phyloP scores from a whole-genome alignment of 2,797 vertebrate genomes.

The Chiloscyllium punctatum region DNA sequence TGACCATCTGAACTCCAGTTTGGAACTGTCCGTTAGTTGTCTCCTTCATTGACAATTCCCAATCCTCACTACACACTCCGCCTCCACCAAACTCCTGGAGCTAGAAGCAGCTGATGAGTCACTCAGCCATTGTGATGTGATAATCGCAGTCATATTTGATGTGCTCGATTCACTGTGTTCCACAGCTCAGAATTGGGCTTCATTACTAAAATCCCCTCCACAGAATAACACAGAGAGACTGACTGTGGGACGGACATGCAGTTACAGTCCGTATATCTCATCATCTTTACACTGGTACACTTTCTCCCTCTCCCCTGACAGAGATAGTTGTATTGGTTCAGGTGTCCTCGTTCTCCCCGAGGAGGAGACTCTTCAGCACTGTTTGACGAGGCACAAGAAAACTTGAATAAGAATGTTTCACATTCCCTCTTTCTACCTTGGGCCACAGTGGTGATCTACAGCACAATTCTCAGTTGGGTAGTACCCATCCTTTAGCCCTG shows the following conservation, averaged over 20 bases:
- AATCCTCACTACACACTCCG: too few relatives aligned
- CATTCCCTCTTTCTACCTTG: not conserved
- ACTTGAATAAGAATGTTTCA: not conserved
- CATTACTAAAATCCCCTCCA: not conserved
- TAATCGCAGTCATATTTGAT: not conserved
- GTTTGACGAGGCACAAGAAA: not conserved
- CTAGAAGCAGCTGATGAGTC: not conserved
- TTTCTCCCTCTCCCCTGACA: too few relatives aligned
- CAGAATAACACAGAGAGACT: not conserved
- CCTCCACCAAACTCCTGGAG: not conserved
- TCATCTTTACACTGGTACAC: too few relatives aligned
- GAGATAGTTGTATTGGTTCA: not conserved
- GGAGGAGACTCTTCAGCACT: not conserved
- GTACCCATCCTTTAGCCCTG: not conserved
- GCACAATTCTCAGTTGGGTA: not conserved
- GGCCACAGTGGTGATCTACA: not conserved
- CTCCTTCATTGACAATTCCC: not conserved
- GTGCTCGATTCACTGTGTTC: not conserved
- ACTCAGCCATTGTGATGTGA: slow-evolving; percentile 15
- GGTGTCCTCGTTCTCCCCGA: not conserved
- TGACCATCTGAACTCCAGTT: not conserved
- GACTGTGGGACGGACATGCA: not conserved
- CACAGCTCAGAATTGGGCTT: not conserved
- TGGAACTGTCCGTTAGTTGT: not conserved
- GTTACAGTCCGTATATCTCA: too few relatives aligned